A percentile compares a stretch with the other conserved stretches of the same genome.
These are phyloP conservation scores for Prionace glauca DNA, from an alignment of 2,797 vertebrate species.

Conservation along the genomic window DNA sequence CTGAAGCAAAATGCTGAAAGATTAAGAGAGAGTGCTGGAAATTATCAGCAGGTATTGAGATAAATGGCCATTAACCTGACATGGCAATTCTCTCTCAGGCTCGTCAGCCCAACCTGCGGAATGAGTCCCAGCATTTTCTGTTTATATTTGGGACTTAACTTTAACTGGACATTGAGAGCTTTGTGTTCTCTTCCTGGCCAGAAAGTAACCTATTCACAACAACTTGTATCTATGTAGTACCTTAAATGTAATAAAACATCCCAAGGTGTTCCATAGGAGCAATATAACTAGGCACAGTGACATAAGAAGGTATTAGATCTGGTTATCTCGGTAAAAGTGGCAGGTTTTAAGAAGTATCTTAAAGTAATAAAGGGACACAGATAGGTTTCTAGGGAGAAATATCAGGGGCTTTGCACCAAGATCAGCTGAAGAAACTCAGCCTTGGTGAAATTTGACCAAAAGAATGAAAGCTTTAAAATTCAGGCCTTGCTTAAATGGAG, in stretches of 20 bases:
- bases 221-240: neutral
- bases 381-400: neutral
- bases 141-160: no score
- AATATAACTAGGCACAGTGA: neutral
- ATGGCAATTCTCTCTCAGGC: no score
- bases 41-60: no score
- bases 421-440: neutral
- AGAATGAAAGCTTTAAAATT: neutral
- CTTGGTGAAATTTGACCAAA: neutral
- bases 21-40: no score
- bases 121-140: no score
- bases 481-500: neutral
- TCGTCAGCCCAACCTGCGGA: no score
- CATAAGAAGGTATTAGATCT: neutral
- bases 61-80: no score
- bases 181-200: no score
- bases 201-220: no score
- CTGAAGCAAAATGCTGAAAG: no score
- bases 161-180: no score
- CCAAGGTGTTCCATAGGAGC: neutral
- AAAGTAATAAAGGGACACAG: neutral
- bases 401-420: neutral
- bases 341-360: neutral
- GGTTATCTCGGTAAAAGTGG: neutral
- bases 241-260: neutral